Base-by-base conservation (phyloP, 2,888 invertebrate genomes). In the Toxonevra muliebris region DNA sequence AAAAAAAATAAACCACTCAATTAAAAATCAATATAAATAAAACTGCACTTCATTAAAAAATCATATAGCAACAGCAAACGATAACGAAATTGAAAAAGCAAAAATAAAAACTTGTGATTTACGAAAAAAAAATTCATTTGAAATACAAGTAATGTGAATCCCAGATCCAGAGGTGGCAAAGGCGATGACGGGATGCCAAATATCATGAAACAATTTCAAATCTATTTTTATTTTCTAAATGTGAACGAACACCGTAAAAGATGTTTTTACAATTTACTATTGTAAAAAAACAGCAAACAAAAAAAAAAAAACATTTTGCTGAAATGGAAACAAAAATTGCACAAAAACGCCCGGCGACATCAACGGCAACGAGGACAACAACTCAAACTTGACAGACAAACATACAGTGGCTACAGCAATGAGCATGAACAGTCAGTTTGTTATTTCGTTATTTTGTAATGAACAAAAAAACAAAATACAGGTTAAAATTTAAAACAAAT, bases 341-440 rank as follows among this genome's bases (percentile, higher is more conserved):
- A 8, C 48, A 48, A 48, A 13, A 7, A n/a, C n/a, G 48, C 13
- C 48, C 30, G 5, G 48, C 10, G 10, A 48, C 48, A 48, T 7
- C 13, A 13, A 40, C 61, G 48, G 15, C 61, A 9, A 30, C 61
- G 53, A 61, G 61, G 53, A 61, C 53, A 52, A 30, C 61, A 52
- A 50, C 52, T 61, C 52, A 41, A 30, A 41, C 61, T 41, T 50
- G 52, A 52, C 42, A 42, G 42, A 5, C 19, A 41, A 1, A n/a
- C 4, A 1, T 9, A 8, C 12, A 12, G 43, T 41, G 15, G 5
- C 48, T 10, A 11, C 48, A 48, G n/a, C n/a, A 48, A 48, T 48
- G 48, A 30, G 30, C 30, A 30, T 30, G 30, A 30, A 30, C 30
- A 2, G 30, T 4, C 30, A 30, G 7, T 30, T 4, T 30, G 30